Conservation (phyloP, 1,140 invertebrate genomes). For the Goniozus legneri region DNA sequence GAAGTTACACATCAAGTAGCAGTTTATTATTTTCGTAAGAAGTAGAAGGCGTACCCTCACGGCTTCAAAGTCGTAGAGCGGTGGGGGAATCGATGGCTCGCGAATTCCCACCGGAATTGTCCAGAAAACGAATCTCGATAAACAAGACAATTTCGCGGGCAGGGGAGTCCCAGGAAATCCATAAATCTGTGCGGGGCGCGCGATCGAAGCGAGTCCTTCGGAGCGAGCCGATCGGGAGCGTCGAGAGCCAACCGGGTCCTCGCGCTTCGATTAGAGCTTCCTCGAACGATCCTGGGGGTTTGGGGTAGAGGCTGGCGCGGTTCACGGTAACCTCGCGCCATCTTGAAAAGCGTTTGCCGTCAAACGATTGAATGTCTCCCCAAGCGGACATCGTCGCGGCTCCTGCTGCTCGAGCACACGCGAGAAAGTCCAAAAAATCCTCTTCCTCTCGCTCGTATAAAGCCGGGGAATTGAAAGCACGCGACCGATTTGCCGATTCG, state of each 20-base stretch:
- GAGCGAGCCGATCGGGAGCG: no score
- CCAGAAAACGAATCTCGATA: constrained; percentile 1
- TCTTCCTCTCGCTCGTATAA: constrained; percentile 9
- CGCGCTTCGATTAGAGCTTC: no score
- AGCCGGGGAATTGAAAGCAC: constrained; percentile 40
- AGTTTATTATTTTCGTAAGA: no score
- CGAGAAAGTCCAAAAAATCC: constrained; percentile 20
- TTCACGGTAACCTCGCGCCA: no score
- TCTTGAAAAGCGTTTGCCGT: constrained; percentile 27
- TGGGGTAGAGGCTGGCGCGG: constrained; percentile 18
- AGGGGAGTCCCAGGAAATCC: constrained; percentile 26
- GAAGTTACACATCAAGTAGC: no score
- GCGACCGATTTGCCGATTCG: constrained; percentile 32
- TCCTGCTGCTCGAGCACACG: constrained; percentile 6
- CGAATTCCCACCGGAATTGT: not conserved
- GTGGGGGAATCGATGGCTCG: no score
- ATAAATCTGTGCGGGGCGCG: constrained; percentile 22
- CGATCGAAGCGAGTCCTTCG: no score
- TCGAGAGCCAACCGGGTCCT: no score
- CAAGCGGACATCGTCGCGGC: constrained; percentile 1
- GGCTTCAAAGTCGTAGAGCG: no score
- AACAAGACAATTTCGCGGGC: constrained; percentile 23
- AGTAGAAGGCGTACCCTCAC: no score
- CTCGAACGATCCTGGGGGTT: no score
- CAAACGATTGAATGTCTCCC: constrained; percentile 25